Percentiles rank a stretch among this genome's conserved stretches.
phyloP scores from a whole-genome alignment of 2,888 invertebrate species.

The Perizoma flavofasciatum region DNA sequence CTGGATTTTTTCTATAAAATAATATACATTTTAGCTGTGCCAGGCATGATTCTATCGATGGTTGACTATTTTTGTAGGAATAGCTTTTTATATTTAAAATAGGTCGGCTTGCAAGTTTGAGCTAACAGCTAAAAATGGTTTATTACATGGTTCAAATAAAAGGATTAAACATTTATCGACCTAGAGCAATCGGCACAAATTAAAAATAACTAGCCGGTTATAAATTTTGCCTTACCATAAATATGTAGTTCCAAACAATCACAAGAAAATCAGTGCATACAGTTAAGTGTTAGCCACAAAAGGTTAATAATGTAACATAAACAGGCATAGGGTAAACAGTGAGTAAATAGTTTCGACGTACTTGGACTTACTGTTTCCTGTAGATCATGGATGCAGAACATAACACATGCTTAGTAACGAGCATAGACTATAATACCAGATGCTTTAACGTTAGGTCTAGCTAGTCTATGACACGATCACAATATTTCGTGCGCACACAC shows the following conservation, averaged over 20 bases:
- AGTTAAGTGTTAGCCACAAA: conserved; percentile 77
- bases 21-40: conserved; percentile 27
- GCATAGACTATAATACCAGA: conserved; percentile 65
- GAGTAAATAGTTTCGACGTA: conserved; percentile 70
- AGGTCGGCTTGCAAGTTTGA: conserved; percentile 26
- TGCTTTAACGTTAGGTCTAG: conserved; percentile 45
- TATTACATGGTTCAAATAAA: conserved; percentile 27
- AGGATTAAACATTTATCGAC: conserved; percentile 48
- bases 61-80: conserved; percentile 26
- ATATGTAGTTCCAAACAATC: conserved; percentile 51
- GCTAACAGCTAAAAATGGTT: conserved; percentile 32
- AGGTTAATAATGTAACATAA: conserved; percentile 69
- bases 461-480: conserved; percentile 45
- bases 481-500: conserved; percentile 65
- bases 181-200: conserved; percentile 45
- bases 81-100: conserved; percentile 29
- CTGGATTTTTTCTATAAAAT: conserved; percentile 1
- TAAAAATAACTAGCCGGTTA: conserved; percentile 49
- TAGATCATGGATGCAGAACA: conserved; percentile 83
- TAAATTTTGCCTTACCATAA: conserved; percentile 50
- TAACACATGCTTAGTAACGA: conserved; percentile 81
- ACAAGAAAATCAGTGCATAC: conserved; percentile 61
- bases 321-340: conserved; percentile 68
- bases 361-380: conserved; percentile 91
- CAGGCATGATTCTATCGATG: conserved; percentile 42